Evolutionary conservation across 2,113 vertebrate genomes (phyloP).

Genomic region (Trichomycterus rosablanca): DNA sequence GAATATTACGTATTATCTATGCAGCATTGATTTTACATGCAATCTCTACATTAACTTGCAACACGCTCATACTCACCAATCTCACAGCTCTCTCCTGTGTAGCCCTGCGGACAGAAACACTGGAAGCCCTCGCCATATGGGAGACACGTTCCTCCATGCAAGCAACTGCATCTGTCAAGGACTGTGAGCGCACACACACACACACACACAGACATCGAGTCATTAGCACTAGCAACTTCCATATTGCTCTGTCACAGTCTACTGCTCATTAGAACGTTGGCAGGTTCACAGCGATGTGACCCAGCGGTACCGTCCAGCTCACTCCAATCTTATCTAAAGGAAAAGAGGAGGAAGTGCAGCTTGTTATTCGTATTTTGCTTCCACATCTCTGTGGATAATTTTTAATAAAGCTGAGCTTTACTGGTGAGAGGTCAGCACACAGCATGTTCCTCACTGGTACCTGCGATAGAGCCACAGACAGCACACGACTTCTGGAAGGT

Average conservation of each 20-base stretch:
- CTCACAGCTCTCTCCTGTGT: slow-evolving; percentile 90
- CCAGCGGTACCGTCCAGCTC: background rate
- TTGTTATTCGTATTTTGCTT: too few species aligned
- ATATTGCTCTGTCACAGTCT: slow-evolving; percentile 16
- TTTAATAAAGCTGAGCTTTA: background rate
- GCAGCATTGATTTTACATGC: too few species aligned
- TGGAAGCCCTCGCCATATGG: slow-evolving; percentile 75
- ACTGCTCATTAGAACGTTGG: slow-evolving; percentile 19
- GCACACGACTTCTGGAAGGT: too few species aligned
- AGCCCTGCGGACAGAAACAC: slow-evolving; percentile 85
- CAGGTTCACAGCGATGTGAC: background rate
- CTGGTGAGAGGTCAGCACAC: background rate
- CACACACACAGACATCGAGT: slow-evolving; percentile 15
- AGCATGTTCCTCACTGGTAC: too few species aligned
- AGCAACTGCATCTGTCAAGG: slow-evolving; percentile 78
- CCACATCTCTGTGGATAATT: too few species aligned
- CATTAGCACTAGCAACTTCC: slow-evolving; percentile 10
- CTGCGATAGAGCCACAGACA: too few species aligned
- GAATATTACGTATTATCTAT: too few species aligned
- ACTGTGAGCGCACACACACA: slow-evolving; percentile 26
- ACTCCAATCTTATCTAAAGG: background rate
- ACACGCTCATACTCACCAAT: slow-evolving; percentile 77
- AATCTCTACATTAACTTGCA: too few species aligned
- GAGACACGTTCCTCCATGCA: slow-evolving; percentile 82
- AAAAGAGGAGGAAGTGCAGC: too few species aligned